Percentiles rank a stretch among this genome's conserved stretches.
phyloP scores from a whole-genome alignment of 2,888 invertebrate genomes.

The Saturnia pavonia region DNA sequence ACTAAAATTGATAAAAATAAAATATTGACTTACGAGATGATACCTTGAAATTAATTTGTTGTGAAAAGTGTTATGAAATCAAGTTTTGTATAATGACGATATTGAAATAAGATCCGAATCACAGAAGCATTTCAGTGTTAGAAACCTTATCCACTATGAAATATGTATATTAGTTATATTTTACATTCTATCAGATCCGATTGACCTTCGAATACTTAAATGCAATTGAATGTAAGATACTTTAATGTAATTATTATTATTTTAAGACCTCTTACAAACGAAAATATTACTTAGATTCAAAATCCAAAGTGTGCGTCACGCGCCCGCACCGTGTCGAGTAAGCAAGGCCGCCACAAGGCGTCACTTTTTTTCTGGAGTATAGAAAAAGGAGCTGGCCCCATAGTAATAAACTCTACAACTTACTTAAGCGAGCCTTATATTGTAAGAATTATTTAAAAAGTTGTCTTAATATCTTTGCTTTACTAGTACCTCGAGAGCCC shows the following conservation, averaged over 20 bases:
- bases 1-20: no score
- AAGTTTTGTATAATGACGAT: neutral
- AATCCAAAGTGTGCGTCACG: no score
- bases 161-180: neutral
- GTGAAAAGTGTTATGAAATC: neutral
- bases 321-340: no score
- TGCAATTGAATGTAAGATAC: neutral
- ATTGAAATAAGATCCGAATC: slow-evolving; percentile 14
- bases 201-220: slow-evolving; percentile 10
- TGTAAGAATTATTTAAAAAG: no score
- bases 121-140: slow-evolving; percentile 15
- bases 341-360: no score
- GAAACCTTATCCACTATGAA: slow-evolving; percentile 7
- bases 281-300: no score
- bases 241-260: neutral
- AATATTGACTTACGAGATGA: neutral
- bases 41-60: neutral
- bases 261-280: no score
- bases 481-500: no score
- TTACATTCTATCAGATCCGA: neutral
- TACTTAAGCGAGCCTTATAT: no score
- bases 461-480: no score
- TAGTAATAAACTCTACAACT: no score
- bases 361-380: neutral
- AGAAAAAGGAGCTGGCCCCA: neutral